phyloP scores from a whole-genome alignment of 2,888 invertebrate species.

The Pollenia griseotomentosa region DNA sequence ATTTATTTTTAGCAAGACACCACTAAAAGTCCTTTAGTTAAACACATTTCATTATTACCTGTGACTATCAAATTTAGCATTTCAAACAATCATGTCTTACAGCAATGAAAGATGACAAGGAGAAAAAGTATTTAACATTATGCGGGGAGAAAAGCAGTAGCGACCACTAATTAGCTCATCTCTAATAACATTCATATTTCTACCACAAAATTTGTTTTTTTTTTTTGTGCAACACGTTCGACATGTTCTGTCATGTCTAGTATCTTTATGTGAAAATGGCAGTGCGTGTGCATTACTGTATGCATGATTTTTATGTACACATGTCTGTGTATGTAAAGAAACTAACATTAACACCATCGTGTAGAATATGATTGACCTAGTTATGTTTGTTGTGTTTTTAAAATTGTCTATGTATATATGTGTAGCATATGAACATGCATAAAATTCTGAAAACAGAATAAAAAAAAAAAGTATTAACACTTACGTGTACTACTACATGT shows the following conservation, averaged over 20 bases:
- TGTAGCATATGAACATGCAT: neutral
- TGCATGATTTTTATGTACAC: neutral
- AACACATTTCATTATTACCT: neutral
- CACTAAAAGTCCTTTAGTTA: neutral
- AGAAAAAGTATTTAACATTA: neutral
- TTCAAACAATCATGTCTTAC: neutral
- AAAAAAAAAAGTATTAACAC: neutral
- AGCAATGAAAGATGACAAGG: neutral
- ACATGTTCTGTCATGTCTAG: slow-evolving; percentile 40
- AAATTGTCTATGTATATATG: neutral
- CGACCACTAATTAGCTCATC: slow-evolving; percentile 66
- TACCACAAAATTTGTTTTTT: slow-evolving; percentile 8
- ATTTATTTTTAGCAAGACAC: neutral
- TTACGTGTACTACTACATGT: slow-evolving; percentile 36
- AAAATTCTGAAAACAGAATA: neutral
- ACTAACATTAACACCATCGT: slow-evolving; percentile 39
- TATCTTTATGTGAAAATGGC: slow-evolving; percentile 19
- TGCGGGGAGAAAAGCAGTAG: neutral
- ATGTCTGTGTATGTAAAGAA: neutral
- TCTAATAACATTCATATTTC: slow-evolving; percentile 54
- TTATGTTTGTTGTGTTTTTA: neutral
- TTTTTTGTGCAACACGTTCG: slow-evolving; percentile 16
- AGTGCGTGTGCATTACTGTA: neutral
- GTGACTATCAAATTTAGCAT: slow-evolving; percentile 15
- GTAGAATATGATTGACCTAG: slow-evolving; percentile 35